These are phyloP conservation scores for Drosophila orena DNA, from an alignment of 1,140 invertebrate genomes.

Conservation along the genomic window DNA sequence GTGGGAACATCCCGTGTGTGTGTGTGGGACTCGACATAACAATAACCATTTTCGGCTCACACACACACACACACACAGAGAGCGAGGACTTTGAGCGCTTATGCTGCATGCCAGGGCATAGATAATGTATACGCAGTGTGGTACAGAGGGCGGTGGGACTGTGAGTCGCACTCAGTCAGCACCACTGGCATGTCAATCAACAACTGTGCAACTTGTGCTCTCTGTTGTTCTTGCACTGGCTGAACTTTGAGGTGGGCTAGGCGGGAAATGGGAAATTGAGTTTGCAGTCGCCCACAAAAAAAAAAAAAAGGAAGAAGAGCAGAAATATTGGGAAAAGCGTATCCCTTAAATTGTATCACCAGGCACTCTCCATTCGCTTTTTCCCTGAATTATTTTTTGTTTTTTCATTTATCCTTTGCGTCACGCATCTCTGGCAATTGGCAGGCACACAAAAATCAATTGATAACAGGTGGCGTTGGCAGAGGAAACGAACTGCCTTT, in stretches of 20 bases:
- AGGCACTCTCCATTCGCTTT: not conserved
- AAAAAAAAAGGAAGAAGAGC: too few species aligned
- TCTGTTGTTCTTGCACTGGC: slow-evolving; percentile 26
- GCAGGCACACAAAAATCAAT: slow-evolving; percentile 70
- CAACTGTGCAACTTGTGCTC: slow-evolving; percentile 50
- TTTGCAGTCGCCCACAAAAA: slow-evolving; percentile 8
- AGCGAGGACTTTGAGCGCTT: slow-evolving; percentile 30
- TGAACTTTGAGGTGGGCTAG: slow-evolving; percentile 25
- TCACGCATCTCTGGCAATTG: slow-evolving; percentile 51
- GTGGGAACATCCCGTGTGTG: slow-evolving; percentile 61
- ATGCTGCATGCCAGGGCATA: slow-evolving; percentile 52
- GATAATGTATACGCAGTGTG: slow-evolving; percentile 63
- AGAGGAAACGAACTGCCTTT: slow-evolving; percentile 51
- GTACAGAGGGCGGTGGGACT: slow-evolving; percentile 12
- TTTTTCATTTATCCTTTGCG: slow-evolving; percentile 24
- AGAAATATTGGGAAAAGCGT: not conserved
- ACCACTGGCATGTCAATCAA: slow-evolving; percentile 54
- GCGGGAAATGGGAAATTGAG: slow-evolving; percentile 24
- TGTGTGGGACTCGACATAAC: slow-evolving; percentile 60
- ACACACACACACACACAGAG: slow-evolving; percentile 11
- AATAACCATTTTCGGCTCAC: slow-evolving; percentile 69
- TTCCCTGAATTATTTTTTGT: slow-evolving; percentile 31
- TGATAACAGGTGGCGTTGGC: slow-evolving; percentile 78
- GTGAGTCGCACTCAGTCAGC: slow-evolving; percentile 10
- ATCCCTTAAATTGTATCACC: slow-evolving; percentile 27